Base-by-base conservation (phyloP, 2,888 invertebrate species). In the Parapristionchus giblindavisi region DNA sequence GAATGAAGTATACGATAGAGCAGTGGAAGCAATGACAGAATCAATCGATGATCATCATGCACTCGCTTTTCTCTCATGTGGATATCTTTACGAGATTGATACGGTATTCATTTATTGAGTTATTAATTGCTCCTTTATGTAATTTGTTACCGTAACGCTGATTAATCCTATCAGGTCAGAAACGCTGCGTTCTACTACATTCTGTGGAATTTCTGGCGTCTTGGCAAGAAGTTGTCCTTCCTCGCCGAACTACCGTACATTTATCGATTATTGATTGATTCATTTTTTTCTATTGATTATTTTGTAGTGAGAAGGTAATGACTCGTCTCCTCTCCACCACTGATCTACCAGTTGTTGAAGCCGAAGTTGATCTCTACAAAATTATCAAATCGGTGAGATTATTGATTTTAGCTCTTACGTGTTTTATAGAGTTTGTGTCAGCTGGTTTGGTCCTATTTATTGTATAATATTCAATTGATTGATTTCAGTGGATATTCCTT, bases 301-400 rank as follows among this genome's bases (percentile, higher is more conserved):
- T 21, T 77, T 79, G 68, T 60, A 82, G 82, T 24, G 75, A 78
- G 40, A 70, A 77, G 24, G 68, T 77, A 4, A 54, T 83, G 0
- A 21, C 60, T 11, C 61, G 60, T 17, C 75, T 84, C n/a, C 75
- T 83, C 17, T 77, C 77, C 17, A 79, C 81, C 3, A 63, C 78
- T 1, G 80, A 83, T 60, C 73, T 84, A 8, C 77, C 83, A 6
- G 79, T 84, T 4, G 66, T 77, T 1, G 85, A 85, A 65, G 83
- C 81, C n/a, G 85, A 85, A 65, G 74, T 78, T 52, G 85, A 85
- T 77, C 58, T 85, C 8, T 85, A 85, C 61, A 66, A 70, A 34
- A 63, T 79, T 11, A 75, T 85, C 5, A 82, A 76, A 79, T 54
- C 32, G 54, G 85, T 85, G 17, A 73, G 79, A 48, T 17, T 43